Base-by-base conservation (phyloP, 2,888 invertebrate genomes). In the Aporophyla nigra region DNA sequence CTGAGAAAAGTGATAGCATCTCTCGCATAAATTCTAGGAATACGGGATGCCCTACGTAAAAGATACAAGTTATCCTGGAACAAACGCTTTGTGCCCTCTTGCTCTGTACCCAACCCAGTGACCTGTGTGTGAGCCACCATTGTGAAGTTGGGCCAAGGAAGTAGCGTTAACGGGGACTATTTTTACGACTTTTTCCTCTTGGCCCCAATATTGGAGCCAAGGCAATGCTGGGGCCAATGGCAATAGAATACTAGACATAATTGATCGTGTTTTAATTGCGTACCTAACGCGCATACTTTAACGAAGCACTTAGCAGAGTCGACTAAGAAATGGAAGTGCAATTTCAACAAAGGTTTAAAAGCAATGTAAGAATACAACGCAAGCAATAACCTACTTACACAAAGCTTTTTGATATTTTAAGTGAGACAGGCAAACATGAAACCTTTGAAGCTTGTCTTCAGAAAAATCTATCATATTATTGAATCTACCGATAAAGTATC, bases 281-380 rank as follows among this genome's bases (percentile, higher is more conserved):
- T 2, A 63, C 7, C 51, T 58, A 63, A 62, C 19, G 19, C 78
- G n/a, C 66, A 9, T 43, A 72, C n/a, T 10, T 46, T 56, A 27
- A 63, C 51, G 40, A 49, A 65, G 33, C 54, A 66, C 27, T 27
- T 66, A n/a, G n/a, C 27, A 58, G 27, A 76, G 59, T 43, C 27
- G n/a, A 76, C 19, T n/a, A 16, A n/a, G 49, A 65, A 65, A 27
- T n/a, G 24, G 21, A 68, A 27, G 19, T 16, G n/a, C 51, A 43
- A 21, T 59, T 75, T 27, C 16, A 68, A n/a, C 40, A 49, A 27
- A 59, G 51, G 59, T 46, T 67, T 59, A 43, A 59, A 21, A 46
- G 21, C 33, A 5, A 19, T 56, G 16, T 46, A 53, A n/a, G 46
- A 62, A 33, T 40, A 40, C 40, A 72, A n/a, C 3, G 16, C 27